phyloP scores from a whole-genome alignment of 2,888 invertebrate species.

The Melanostoma scalare region DNA sequence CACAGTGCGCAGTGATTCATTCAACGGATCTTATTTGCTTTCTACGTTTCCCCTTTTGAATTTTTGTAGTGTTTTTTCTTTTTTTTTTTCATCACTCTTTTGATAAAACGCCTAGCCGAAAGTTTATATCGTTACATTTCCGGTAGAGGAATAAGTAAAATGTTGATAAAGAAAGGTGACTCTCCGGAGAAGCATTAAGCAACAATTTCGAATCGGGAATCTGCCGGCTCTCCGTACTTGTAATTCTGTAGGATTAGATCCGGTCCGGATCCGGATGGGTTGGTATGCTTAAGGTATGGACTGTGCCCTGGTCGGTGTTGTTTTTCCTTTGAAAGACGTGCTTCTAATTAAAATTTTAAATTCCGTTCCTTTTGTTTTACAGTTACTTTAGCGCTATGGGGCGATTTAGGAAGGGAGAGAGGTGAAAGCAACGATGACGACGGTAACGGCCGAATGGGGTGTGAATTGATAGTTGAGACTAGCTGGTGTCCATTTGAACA shows the following conservation, averaged over 20 bases:
- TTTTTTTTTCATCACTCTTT: slow-evolving; percentile 16
- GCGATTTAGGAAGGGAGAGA: not conserved
- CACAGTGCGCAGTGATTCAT: slow-evolving; percentile 26
- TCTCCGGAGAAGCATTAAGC: slow-evolving; percentile 10
- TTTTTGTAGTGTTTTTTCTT: not conserved
- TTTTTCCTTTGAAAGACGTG: slow-evolving; percentile 32
- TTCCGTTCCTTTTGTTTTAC: slow-evolving; percentile 55
- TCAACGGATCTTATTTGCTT: slow-evolving; percentile 48
- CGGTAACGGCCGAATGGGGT: slow-evolving; percentile 39
- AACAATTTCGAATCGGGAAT: not conserved
- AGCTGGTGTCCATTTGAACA: slow-evolving; percentile 48
- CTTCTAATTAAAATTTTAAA: slow-evolving; percentile 70
- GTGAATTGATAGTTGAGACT: slow-evolving; percentile 49
- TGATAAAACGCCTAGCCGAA: slow-evolving; percentile 42
- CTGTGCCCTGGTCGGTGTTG: not conserved
- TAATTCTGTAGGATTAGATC: not conserved
- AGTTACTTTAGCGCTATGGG: slow-evolving; percentile 48
- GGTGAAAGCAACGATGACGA: not conserved
- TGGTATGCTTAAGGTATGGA: not conserved
- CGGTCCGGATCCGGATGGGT: not conserved
- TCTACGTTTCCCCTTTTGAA: slow-evolving; percentile 17
- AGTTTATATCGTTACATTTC: slow-evolving; percentile 34
- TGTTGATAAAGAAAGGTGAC: slow-evolving; percentile 20
- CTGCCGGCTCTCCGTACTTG: not conserved
- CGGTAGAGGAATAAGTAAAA: slow-evolving; percentile 26